phyloP scores from a whole-genome alignment of 1,140 invertebrate genomes.

The Bombus polaris region DNA sequence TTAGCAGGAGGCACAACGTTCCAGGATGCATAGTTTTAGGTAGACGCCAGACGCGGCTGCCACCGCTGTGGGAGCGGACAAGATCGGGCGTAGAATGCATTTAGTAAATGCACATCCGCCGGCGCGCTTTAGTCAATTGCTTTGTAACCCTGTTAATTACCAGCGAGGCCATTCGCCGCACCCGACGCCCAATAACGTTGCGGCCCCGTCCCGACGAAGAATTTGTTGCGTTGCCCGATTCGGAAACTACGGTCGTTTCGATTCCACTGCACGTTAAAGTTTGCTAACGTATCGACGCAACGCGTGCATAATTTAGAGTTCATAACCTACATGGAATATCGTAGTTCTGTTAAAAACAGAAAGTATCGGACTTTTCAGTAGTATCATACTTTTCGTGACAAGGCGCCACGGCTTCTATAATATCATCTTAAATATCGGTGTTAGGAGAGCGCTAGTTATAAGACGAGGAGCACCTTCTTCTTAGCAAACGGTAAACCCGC shows the following conservation, averaged over 20 bases:
- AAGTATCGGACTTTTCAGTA: too few species aligned
- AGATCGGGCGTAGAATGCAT: slow-evolving; percentile 32
- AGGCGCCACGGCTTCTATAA: too few species aligned
- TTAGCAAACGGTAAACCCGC: background rate
- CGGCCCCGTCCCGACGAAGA: background rate
- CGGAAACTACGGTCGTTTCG: background rate
- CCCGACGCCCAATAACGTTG: background rate
- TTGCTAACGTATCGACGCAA: too few species aligned
- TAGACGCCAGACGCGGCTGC: background rate
- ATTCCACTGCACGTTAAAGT: too few species aligned
- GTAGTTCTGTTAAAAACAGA: too few species aligned
- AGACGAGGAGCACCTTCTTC: too few species aligned
- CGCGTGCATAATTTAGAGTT: too few species aligned
- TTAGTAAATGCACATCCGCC: slow-evolving; percentile 40
- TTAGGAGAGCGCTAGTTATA: too few species aligned
- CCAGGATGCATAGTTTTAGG: slow-evolving; percentile 29
- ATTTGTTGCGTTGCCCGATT: background rate
- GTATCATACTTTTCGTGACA: too few species aligned
- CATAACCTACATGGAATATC: too few species aligned
- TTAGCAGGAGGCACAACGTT: background rate
- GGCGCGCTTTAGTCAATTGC: slow-evolving; percentile 39
- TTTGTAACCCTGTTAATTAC: slow-evolving; percentile 46
- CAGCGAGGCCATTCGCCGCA: background rate
- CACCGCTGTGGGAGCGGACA: background rate
- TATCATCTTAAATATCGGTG: too few species aligned